Evolutionary conservation across 2,113 vertebrate genomes (phyloP).

Genomic region (Microtus oregoni): DNA sequence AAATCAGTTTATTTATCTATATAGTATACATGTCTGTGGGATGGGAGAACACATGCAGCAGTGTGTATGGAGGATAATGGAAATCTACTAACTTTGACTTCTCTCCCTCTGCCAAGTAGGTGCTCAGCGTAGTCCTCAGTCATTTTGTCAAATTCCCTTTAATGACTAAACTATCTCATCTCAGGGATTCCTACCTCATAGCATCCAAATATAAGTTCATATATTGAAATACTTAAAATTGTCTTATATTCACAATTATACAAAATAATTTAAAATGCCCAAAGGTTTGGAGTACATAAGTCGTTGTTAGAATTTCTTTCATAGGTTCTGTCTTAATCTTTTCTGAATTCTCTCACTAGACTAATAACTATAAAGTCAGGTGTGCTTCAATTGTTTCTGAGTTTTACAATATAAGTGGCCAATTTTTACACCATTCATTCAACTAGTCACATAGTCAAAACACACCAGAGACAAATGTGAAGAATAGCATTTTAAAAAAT

Average conservation of each 20-base stretch:
- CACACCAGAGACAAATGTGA: constrained; percentile 23
- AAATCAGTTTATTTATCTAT: neutral
- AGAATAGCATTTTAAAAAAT: constrained; percentile 25
- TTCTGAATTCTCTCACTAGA: neutral
- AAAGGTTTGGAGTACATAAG: neutral
- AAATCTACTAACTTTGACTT: neutral
- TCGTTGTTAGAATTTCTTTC: neutral
- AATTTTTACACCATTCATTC: constrained; percentile 45
- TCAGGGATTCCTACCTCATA: neutral
- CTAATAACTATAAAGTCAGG: neutral
- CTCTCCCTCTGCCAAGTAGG: neutral
- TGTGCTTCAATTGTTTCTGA: constrained; percentile 38
- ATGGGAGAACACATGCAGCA: no score
- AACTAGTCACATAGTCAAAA: constrained; percentile 54
- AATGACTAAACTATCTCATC: neutral
- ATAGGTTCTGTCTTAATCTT: constrained; percentile 6
- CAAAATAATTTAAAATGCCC: neutral
- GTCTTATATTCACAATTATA: neutral
- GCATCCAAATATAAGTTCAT: neutral
- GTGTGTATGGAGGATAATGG: neutral
- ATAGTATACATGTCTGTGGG: no score
- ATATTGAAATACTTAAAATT: neutral
- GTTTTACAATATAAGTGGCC: constrained; percentile 43
- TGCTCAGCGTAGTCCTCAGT: neutral
- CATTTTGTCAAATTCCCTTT: no score